These are phyloP conservation scores for Pipistrellus pipistrellus DNA, from an alignment of 2,797 vertebrate species.

Conservation along the genomic window DNA sequence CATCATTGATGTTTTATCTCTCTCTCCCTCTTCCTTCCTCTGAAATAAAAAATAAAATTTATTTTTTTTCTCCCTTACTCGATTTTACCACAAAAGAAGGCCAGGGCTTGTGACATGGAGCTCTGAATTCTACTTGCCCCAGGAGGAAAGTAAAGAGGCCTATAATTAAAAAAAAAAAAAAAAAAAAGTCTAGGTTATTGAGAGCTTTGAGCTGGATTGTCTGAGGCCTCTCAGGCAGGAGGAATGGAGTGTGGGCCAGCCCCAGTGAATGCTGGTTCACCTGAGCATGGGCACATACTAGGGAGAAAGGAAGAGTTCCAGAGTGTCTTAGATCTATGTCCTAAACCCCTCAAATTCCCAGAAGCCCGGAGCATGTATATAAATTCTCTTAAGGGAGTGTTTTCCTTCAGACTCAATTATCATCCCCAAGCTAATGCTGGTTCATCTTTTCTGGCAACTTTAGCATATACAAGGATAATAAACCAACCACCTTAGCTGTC, in stretches of 20 bases:
- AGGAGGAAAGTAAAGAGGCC: slow-evolving; percentile 15
- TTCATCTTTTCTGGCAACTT: not conserved
- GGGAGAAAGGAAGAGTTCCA: not conserved
- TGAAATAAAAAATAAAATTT: not conserved
- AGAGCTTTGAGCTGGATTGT: not conserved
- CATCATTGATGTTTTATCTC: too few relatives aligned
- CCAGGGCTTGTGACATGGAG: not conserved
- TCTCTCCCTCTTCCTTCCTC: too few relatives aligned
- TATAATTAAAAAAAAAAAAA: too few relatives aligned
- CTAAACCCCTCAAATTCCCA: not conserved
- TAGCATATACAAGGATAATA: not conserved
- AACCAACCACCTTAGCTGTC: not conserved
- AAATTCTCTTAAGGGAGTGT: not conserved
- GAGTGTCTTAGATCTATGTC: not conserved
- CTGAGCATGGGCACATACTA: not conserved
- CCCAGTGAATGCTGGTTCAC: not conserved
- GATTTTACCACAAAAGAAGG: not conserved
- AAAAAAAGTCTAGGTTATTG: not conserved
- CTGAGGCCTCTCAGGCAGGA: not conserved
- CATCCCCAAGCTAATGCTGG: not conserved
- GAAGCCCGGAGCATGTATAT: not conserved
- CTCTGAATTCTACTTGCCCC: not conserved
- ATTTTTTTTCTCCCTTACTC: slow-evolving; percentile 25
- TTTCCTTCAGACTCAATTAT: not conserved
- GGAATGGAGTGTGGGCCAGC: not conserved